phyloP scores from a whole-genome alignment of 2,113 vertebrate species.

The Sisor rabdophorus region DNA sequence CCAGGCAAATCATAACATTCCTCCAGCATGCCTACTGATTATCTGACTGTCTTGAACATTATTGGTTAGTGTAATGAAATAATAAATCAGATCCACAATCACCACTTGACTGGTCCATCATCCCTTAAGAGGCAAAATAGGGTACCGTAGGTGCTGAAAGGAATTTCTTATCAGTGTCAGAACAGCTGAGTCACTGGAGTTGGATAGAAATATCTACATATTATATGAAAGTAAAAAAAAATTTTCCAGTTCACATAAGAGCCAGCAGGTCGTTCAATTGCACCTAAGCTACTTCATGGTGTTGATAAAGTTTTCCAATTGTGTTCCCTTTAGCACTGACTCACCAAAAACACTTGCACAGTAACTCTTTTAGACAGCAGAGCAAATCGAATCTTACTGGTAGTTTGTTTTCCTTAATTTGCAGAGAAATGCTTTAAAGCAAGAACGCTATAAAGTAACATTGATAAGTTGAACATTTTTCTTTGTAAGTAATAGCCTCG shows the following conservation, averaged over 20 bases:
- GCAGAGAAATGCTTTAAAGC: not conserved
- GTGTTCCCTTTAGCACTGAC: not conserved
- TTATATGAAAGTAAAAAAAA: not conserved
- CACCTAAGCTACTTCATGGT: slow-evolving; percentile 1
- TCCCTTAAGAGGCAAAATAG: too few species aligned
- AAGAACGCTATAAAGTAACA: not conserved
- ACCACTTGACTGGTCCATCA: not conserved
- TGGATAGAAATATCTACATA: not conserved
- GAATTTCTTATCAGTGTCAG: too few species aligned
- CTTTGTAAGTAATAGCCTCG: not conserved
- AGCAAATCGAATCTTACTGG: not conserved
- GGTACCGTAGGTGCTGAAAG: too few species aligned
- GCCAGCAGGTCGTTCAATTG: slow-evolving; percentile 4
- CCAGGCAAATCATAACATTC: not conserved
- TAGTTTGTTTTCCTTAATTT: not conserved
- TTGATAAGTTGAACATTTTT: not conserved
- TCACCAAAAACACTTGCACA: not conserved
- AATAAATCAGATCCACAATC: not conserved
- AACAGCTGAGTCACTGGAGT: not conserved
- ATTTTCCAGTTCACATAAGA: not conserved
- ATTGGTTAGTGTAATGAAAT: not conserved
- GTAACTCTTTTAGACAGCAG: not conserved
- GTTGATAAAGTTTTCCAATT: not conserved
- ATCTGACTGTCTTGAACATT: not conserved
- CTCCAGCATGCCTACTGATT: not conserved